A percentile compares a stretch with the other conserved stretches of the same genome.
These are phyloP conservation scores for Zygogramma bicolorata DNA, from an alignment of 2,888 invertebrate genomes.

Conservation along the genomic window DNA sequence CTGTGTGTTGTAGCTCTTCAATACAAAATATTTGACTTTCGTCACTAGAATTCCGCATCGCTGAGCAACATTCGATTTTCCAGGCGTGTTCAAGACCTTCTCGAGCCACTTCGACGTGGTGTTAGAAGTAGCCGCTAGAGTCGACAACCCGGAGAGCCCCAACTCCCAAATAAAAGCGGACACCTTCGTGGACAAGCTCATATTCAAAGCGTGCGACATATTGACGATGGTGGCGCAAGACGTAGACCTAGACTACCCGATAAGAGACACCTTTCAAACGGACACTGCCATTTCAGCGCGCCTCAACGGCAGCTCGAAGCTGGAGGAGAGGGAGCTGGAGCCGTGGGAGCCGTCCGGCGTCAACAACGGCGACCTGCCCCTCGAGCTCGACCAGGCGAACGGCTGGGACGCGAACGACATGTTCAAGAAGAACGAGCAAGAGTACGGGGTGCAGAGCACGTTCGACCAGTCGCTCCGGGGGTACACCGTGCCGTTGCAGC, in stretches of 20 bases:
- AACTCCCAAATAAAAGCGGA: conserved; percentile 73
- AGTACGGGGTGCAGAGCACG: conserved; percentile 90
- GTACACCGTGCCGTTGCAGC: conserved; percentile 90
- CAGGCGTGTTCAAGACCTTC: conserved; percentile 84
- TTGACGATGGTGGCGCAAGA: conserved; percentile 85
- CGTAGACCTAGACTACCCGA: conserved; percentile 90
- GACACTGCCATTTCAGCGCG: conserved; percentile 87
- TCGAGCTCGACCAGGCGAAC: conserved; percentile 85
- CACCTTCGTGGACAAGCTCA: conserved; percentile 81
- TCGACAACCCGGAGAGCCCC: conserved; percentile 74
- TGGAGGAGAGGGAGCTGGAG: conserved; percentile 86
- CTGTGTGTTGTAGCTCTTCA: too few relatives aligned
- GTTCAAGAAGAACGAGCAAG: conserved; percentile 93
- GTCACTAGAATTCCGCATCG: background rate
- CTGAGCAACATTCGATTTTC: conserved; percentile 27
- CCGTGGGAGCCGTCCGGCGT: conserved; percentile 83
- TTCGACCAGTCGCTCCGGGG: conserved; percentile 93
- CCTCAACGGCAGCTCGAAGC: conserved; percentile 66
- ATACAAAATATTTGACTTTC: background rate
- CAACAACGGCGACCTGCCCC: conserved; percentile 73
- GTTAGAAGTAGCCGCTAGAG: conserved; percentile 87
- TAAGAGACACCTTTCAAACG: conserved; percentile 88
- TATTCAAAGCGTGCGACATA: conserved; percentile 88
- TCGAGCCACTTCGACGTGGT: conserved; percentile 89
- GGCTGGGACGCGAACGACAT: conserved; percentile 98